A percentile compares a stretch with the other conserved stretches of the same genome.
phyloP scores from a whole-genome alignment of 2,113 vertebrate genomes.

The Smithornis capensis region DNA sequence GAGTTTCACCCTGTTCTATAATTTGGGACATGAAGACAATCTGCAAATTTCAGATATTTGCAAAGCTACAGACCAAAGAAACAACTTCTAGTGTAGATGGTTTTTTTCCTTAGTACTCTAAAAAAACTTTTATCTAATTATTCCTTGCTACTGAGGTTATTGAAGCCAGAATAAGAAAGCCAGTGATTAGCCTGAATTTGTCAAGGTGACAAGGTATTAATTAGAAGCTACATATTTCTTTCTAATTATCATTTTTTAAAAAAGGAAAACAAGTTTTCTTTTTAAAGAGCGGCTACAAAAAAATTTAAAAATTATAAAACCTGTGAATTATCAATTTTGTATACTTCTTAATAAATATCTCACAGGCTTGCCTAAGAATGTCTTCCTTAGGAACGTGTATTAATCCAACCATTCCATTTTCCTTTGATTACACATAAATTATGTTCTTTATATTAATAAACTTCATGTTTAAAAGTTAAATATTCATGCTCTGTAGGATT shows the following conservation, averaged over 20 bases:
- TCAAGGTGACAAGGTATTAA: not conserved
- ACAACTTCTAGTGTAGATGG: not conserved
- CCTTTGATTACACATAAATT: slow-evolving; percentile 7
- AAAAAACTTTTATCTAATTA: not conserved
- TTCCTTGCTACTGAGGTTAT: not conserved
- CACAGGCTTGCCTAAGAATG: not conserved
- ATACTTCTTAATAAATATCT: not conserved
- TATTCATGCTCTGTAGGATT: slow-evolving; percentile 20
- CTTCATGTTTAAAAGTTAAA: slow-evolving; percentile 7
- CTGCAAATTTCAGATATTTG: not conserved
- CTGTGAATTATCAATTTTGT: not conserved
- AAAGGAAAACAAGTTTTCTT: not conserved
- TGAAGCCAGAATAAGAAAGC: not conserved
- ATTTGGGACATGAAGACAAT: not conserved
- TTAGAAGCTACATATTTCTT: not conserved
- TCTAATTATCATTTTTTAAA: not conserved
- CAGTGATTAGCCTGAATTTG: not conserved
- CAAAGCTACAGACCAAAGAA: not conserved
- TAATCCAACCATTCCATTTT: not conserved
- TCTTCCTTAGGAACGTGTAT: not conserved
- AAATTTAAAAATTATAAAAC: not conserved
- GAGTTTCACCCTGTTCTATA: not conserved
- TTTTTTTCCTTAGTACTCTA: not conserved
- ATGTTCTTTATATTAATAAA: slow-evolving; percentile 6
- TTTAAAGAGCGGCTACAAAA: not conserved